These are phyloP conservation scores for Sphyrna mokarran DNA, from an alignment of 2,113 vertebrate species.

Conservation along the genomic window DNA sequence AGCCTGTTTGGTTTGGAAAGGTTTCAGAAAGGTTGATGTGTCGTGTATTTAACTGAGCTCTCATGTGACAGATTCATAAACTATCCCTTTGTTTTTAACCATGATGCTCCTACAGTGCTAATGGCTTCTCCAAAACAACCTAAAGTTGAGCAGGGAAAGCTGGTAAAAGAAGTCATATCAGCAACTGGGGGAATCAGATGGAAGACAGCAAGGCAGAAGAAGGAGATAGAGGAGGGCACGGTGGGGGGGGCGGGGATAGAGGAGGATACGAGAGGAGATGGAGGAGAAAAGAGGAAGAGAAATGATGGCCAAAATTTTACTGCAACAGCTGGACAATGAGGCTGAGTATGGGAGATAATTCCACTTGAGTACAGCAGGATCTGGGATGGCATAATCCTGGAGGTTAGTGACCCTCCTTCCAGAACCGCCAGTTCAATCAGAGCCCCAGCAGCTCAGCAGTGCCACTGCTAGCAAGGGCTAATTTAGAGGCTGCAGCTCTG, in stretches of 20 bases:
- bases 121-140: background rate
- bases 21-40: constrained; percentile 12
- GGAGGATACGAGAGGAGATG: too few relatives aligned
- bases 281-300: too few relatives aligned
- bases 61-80: background rate
- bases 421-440: background rate
- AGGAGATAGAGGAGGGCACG: background rate
- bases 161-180: background rate
- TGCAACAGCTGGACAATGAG: background rate
- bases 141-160: background rate
- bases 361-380: background rate
- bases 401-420: background rate
- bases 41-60: background rate
- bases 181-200: background rate
- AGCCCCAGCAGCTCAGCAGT: background rate
- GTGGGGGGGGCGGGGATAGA: too few relatives aligned
- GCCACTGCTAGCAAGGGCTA: background rate
- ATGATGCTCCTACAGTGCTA: background rate
- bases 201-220: background rate
- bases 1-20: background rate
- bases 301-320: too few relatives aligned
- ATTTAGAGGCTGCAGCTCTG: background rate
- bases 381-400: background rate
- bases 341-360: background rate
- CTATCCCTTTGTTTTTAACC: background rate